These are phyloP conservation scores for Carlito syrichta DNA, from an alignment of 2,113 vertebrate species.

Conservation along the genomic window DNA sequence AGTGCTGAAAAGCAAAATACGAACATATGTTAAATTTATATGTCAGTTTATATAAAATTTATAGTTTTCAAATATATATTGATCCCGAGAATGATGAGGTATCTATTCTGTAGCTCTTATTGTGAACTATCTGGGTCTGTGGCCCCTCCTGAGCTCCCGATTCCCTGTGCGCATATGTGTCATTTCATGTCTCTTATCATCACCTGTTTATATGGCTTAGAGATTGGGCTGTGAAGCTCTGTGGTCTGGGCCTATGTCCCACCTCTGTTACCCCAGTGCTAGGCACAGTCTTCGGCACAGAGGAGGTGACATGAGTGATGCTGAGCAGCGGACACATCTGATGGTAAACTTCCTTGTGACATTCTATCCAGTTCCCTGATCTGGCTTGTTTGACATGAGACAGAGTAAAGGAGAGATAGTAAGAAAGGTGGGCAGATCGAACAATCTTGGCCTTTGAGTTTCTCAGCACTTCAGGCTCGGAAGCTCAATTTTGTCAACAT, in stretches of 20 bases:
- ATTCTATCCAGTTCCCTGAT: neutral
- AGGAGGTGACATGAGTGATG: neutral
- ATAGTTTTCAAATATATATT: neutral
- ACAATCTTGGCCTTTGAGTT: neutral
- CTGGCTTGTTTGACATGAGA: neutral
- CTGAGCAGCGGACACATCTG: neutral
- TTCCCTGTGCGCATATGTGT: neutral
- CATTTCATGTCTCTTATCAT: constrained; percentile 12
- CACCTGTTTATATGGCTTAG: neutral
- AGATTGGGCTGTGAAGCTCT: neutral
- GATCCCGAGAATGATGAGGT: neutral
- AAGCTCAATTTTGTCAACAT: neutral
- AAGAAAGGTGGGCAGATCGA: neutral
- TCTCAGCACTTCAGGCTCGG: neutral
- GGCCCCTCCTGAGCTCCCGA: neutral
- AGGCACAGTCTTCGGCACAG: neutral
- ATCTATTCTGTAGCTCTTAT: neutral
- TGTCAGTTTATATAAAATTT: neutral
- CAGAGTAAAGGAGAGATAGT: neutral
- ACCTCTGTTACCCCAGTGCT: neutral
- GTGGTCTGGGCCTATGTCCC: neutral
- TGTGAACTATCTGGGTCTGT: neutral
- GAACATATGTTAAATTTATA: neutral
- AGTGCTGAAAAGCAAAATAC: neutral
- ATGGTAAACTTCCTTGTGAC: neutral